Percentiles rank a stretch among this genome's conserved stretches.
phyloP scores from a whole-genome alignment of 2,797 vertebrate species.

The Sebastes vulpes region DNA sequence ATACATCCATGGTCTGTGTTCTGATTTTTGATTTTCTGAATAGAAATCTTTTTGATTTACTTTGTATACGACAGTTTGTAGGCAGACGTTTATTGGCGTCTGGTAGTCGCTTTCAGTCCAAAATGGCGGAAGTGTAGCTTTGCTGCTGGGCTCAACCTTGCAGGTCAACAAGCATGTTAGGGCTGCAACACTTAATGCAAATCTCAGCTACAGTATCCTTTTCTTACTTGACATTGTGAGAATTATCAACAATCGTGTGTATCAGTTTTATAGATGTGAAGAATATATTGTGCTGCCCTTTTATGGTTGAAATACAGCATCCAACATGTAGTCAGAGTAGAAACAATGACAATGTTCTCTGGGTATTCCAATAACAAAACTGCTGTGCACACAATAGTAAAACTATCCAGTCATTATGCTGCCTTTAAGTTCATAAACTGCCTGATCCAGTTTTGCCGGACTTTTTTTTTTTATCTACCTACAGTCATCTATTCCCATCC shows the following conservation, averaged over 20 bases:
- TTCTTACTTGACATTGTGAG: not conserved
- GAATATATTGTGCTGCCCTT: not conserved
- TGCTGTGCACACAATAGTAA: not conserved
- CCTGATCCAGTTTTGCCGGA: slow-evolving; percentile 6
- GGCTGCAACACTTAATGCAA: not conserved
- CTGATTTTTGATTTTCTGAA: too few species aligned
- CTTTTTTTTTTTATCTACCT: slow-evolving; percentile 30
- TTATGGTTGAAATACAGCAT: not conserved
- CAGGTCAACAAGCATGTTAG: not conserved
- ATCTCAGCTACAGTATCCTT: not conserved
- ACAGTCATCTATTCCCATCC: slow-evolving; percentile 63
- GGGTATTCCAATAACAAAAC: not conserved
- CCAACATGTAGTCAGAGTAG: not conserved
- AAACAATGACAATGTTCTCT: not conserved
- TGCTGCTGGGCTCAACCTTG: not conserved
- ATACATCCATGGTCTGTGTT: too few species aligned
- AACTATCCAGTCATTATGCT: not conserved
- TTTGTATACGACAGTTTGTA: too few species aligned
- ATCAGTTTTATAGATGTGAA: not conserved
- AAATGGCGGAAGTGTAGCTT: too few species aligned
- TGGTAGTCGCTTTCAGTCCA: too few species aligned
- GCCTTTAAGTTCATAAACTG: slow-evolving; percentile 12
- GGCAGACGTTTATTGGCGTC: too few species aligned
- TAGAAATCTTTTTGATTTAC: too few species aligned
- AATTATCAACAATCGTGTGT: not conserved